Evolutionary conservation across 2,797 vertebrate genomes (phyloP).

Genomic region (Steatocranus sp.): DNA sequence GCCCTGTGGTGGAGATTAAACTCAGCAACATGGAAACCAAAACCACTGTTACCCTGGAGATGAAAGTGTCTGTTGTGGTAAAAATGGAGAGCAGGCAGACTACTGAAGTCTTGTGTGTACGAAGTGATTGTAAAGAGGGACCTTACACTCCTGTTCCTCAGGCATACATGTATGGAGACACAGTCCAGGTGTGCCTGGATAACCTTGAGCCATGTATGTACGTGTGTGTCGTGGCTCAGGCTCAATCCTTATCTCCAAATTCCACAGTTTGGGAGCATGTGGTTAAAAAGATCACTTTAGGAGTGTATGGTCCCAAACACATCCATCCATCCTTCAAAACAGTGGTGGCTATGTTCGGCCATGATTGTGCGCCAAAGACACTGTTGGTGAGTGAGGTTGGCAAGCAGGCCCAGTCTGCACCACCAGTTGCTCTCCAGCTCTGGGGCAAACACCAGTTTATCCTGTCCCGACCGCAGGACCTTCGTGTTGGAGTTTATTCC

Average conservation of each 20-base stretch:
- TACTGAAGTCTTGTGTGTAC: conserved; percentile 83
- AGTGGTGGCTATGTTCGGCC: conserved; percentile 90
- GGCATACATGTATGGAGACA: conserved; percentile 83
- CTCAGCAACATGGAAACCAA: conserved; percentile 92
- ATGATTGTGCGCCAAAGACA: conserved; percentile 90
- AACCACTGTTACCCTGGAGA: conserved; percentile 84
- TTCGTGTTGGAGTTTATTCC: conserved; percentile 88
- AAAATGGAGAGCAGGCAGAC: conserved; percentile 82
- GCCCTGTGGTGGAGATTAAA: conserved; percentile 91
- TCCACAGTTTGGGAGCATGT: conserved; percentile 93
- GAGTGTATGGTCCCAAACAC: conserved; percentile 93
- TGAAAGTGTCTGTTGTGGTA: conserved; percentile 89
- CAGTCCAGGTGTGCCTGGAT: conserved; percentile 86
- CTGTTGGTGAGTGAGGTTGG: conserved; percentile 86
- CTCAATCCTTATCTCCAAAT: conserved; percentile 77
- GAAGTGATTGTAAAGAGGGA: conserved; percentile 91
- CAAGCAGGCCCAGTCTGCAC: conserved; percentile 74
- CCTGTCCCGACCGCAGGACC: conserved; percentile 85
- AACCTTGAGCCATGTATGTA: conserved; percentile 96
- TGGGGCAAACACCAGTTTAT: conserved; percentile 96
- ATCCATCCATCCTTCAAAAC: conserved; percentile 96
- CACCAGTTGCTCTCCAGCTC: conserved; percentile 87
- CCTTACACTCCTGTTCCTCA: conserved; percentile 81
- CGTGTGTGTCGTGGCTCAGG: conserved; percentile 83
- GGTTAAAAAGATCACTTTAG: conserved; percentile 89